Percentiles rank a stretch among this genome's conserved stretches.
Conservation (phyloP, 2,888 invertebrate species). For the Coremacera marginata region DNA sequence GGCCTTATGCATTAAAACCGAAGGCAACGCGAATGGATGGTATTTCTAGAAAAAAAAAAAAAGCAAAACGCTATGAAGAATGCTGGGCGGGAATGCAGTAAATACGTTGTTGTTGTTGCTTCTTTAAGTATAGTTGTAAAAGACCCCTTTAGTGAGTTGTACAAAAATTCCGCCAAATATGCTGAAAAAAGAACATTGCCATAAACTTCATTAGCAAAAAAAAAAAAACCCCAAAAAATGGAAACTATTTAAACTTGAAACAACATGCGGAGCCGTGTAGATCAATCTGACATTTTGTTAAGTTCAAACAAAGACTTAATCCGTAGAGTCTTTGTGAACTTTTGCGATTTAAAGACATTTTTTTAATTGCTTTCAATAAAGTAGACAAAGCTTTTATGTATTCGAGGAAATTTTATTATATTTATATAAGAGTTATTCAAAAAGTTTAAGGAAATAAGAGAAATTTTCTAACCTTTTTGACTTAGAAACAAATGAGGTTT, state of each 20-base stretch:
- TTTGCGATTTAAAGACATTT: neutral
- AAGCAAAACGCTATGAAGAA: neutral
- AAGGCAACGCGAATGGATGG: neutral
- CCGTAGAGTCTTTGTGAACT: neutral
- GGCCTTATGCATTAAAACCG: constrained; percentile 46
- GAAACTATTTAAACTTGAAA: neutral
- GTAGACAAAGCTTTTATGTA: too few relatives aligned
- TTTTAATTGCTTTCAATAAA: neutral
- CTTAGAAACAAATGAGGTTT: too few relatives aligned
- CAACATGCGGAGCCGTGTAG: neutral
- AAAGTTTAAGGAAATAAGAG: too few relatives aligned
- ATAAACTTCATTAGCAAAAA: neutral
- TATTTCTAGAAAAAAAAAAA: neutral
- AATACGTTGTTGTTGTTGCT: neutral
- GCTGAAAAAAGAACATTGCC: neutral
- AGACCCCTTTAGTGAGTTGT: neutral
- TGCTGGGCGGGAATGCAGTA: neutral
- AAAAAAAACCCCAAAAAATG: neutral
- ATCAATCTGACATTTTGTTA: neutral
- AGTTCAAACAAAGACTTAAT: neutral
- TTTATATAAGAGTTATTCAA: too few relatives aligned
- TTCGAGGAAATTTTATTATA: too few relatives aligned
- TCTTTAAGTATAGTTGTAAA: neutral
- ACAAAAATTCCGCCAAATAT: constrained; percentile 28
- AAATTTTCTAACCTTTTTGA: too few relatives aligned